These are phyloP conservation scores for Patiria pectinifera DNA, from an alignment of 53 echinoderm and acorn worm species.

Conservation along the genomic window DNA sequence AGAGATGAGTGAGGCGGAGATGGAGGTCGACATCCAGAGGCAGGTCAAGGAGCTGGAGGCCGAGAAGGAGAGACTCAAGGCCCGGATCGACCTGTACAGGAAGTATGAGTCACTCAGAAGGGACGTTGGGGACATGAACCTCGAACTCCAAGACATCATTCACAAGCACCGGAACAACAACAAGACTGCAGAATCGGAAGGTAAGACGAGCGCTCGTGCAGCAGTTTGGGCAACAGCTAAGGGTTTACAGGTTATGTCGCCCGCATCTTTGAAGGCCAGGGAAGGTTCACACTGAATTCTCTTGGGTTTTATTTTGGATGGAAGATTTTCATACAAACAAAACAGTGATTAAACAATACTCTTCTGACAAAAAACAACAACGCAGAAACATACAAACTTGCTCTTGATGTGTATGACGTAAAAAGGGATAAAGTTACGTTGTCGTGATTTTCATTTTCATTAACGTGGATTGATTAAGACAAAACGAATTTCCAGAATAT, in stretches of 20 bases:
- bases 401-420: neutral
- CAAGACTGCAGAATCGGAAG: constrained; percentile 47
- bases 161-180: constrained; percentile 40
- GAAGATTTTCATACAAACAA: neutral
- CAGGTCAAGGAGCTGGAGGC: constrained; percentile 67
- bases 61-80: constrained; percentile 57
- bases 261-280: neutral
- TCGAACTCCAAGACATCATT: constrained; percentile 39
- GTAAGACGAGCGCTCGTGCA: constrained; percentile 19
- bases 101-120: constrained; percentile 60
- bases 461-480: neutral
- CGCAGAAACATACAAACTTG: neutral
- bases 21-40: constrained; percentile 76
- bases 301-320: constrained; percentile 24
- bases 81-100: constrained; percentile 64
- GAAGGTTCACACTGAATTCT: constrained; percentile 25
- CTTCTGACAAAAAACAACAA: neutral
- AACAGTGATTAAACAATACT: too few species aligned
- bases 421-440: neutral
- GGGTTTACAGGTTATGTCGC: neutral
- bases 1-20: constrained; percentile 69
- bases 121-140: constrained; percentile 69
- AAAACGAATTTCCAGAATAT: neutral
- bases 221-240: neutral
- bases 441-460: neutral